phyloP scores from a whole-genome alignment of 2,113 vertebrate species.

The Pterophyllum scalare region DNA sequence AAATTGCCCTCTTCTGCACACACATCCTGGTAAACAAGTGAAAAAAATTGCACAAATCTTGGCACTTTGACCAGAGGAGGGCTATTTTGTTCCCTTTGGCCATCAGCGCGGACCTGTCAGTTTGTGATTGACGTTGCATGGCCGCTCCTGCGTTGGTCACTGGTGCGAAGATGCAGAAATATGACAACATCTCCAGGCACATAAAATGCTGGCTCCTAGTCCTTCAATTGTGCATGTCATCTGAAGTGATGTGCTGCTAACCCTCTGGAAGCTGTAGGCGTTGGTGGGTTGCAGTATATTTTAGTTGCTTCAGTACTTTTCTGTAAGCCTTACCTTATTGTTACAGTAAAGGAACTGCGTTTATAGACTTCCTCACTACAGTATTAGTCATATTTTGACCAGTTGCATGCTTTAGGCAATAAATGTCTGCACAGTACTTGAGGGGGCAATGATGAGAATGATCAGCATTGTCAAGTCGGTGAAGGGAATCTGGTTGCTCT shows the following conservation, averaged over 20 bases:
- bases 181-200: constrained; percentile 40
- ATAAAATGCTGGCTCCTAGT: constrained; percentile 7
- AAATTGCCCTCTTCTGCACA: not conserved
- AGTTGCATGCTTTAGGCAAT: constrained; percentile 36
- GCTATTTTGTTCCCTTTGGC: constrained; percentile 26
- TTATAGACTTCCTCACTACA: constrained; percentile 3
- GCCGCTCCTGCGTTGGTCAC: constrained; percentile 32
- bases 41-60: constrained; percentile 2
- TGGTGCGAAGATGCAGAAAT: constrained; percentile 52
- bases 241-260: constrained; percentile 23
- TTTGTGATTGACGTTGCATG: constrained; percentile 48
- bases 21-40: not conserved
- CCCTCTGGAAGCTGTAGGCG: constrained; percentile 1
- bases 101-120: constrained; percentile 30
- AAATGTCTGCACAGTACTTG: constrained; percentile 29
- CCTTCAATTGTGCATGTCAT: constrained; percentile 39
- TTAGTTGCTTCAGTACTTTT: constrained; percentile 9
- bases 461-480: constrained; percentile 64
- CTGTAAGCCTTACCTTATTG: constrained; percentile 11
- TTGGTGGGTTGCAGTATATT: not conserved
- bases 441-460: constrained; percentile 53
- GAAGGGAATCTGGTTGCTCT: constrained; percentile 60
- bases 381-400: constrained; percentile 45
- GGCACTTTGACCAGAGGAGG: not conserved
- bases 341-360: constrained; percentile 14